A percentile compares a stretch with the other conserved stretches of the same genome.
Evolutionary conservation across 2,113 vertebrate genomes (phyloP).

Genomic region (Sus scrofa): DNA sequence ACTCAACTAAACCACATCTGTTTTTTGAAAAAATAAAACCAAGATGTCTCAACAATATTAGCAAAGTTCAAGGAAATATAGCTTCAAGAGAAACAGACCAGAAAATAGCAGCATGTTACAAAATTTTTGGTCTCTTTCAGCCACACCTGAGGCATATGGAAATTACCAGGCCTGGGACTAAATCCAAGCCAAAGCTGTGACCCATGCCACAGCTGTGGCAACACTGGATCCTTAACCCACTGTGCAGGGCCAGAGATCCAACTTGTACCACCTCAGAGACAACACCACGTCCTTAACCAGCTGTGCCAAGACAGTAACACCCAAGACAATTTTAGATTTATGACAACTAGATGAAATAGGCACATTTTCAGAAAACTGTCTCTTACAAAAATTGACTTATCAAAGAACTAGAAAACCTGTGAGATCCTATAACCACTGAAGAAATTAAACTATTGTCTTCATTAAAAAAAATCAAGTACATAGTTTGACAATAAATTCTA

Average conservation of each 20-base stretch:
- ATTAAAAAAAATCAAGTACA: neutral
- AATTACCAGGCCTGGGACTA: too few relatives aligned
- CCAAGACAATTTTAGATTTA: neutral
- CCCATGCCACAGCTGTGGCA: too few relatives aligned
- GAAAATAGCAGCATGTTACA: neutral
- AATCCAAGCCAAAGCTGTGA: too few relatives aligned
- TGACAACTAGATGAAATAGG: neutral
- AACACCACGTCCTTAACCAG: too few relatives aligned
- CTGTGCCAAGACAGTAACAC: too few relatives aligned
- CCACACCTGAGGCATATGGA: too few relatives aligned
- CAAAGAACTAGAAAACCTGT: neutral
- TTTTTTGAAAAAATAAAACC: neutral
- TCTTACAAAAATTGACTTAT: neutral
- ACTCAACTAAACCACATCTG: neutral
- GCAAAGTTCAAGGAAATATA: neutral
- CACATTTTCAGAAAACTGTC: neutral
- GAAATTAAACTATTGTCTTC: neutral
- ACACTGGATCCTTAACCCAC: too few relatives aligned
- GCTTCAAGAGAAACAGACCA: neutral
- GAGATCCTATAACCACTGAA: neutral
- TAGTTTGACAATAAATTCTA: neutral
- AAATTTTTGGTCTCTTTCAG: too few relatives aligned
- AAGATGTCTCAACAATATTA: neutral
- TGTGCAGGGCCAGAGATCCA: too few relatives aligned
- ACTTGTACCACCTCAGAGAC: too few relatives aligned